Conservation (phyloP, 2,113 vertebrate species). For the Podocnemis expansa region DNA sequence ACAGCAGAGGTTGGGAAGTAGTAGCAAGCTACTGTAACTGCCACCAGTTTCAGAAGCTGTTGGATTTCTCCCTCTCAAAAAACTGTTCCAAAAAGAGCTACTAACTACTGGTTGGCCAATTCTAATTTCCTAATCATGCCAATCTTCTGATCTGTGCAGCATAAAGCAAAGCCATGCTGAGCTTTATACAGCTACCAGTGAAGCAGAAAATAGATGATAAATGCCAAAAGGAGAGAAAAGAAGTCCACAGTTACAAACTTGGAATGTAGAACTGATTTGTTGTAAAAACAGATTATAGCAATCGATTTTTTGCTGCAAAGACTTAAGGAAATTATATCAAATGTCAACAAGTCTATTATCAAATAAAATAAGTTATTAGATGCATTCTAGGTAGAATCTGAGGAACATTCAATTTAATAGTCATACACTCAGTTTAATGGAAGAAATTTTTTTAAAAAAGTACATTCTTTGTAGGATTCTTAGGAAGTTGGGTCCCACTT, state of each 20-base stretch:
- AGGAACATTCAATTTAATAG: neutral
- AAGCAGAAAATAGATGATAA: neutral
- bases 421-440: neutral
- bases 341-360: neutral
- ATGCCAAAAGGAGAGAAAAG: neutral
- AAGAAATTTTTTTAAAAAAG: neutral
- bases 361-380: neutral
- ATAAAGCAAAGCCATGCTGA: neutral
- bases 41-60: neutral
- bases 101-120: neutral
- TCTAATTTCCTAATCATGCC: neutral
- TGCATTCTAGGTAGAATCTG: neutral
- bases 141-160: neutral
- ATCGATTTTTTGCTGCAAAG: neutral
- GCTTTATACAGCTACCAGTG: neutral
- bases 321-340: constrained; percentile 4
- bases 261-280: neutral
- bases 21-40: neutral
- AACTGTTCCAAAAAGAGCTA: neutral
- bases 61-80: neutral
- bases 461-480: neutral
- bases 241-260: neutral
- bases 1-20: neutral
- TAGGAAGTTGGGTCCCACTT: neutral
- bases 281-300: neutral